A percentile compares a stretch with the other conserved stretches of the same genome.
These are phyloP conservation scores for Drosophila cognata DNA, from an alignment of 2,888 invertebrate species.

Conservation along the genomic window DNA sequence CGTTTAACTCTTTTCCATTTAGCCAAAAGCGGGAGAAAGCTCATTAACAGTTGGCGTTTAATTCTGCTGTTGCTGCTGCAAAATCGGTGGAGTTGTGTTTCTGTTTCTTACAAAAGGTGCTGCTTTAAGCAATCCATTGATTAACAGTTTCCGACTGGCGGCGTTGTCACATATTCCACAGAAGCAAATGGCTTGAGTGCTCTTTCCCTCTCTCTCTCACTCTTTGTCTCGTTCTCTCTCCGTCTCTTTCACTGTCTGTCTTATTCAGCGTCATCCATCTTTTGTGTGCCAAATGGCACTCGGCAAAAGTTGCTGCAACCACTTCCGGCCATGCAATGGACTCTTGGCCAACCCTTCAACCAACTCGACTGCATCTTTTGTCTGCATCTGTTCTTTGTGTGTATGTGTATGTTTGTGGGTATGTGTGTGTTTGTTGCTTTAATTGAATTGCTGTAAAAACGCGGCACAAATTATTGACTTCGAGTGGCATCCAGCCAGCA, in stretches of 20 bases:
- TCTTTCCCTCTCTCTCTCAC: not conserved
- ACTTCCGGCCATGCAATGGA: constrained; percentile 66
- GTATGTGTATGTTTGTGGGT: not conserved
- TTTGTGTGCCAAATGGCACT: constrained; percentile 73
- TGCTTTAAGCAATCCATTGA: constrained; percentile 48
- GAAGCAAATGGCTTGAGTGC: constrained; percentile 21
- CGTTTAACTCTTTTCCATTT: constrained; percentile 13
- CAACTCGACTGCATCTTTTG: constrained; percentile 65
- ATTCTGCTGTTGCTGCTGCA: not conserved
- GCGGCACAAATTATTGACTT: constrained; percentile 62
- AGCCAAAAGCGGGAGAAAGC: constrained; percentile 36
- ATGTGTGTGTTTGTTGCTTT: constrained; percentile 33
- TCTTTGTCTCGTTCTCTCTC: not conserved
- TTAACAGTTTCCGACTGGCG: constrained; percentile 33
- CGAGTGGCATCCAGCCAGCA: constrained; percentile 57
- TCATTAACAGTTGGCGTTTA: constrained; percentile 27
- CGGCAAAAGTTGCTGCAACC: constrained; percentile 66
- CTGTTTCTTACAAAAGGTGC: constrained; percentile 17
- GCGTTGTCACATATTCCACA: constrained; percentile 35
- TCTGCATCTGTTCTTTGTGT: constrained; percentile 26
- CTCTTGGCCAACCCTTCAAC: constrained; percentile 61
- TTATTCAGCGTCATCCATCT: constrained; percentile 43
- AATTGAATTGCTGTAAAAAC: constrained; percentile 71
- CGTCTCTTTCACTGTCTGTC: constrained; percentile 21
- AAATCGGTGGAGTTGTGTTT: not conserved